Percentiles rank a stretch among this genome's conserved stretches.
Evolutionary conservation across 2,797 vertebrate species (phyloP).

Genomic region (Chloroceryle amazona): DNA sequence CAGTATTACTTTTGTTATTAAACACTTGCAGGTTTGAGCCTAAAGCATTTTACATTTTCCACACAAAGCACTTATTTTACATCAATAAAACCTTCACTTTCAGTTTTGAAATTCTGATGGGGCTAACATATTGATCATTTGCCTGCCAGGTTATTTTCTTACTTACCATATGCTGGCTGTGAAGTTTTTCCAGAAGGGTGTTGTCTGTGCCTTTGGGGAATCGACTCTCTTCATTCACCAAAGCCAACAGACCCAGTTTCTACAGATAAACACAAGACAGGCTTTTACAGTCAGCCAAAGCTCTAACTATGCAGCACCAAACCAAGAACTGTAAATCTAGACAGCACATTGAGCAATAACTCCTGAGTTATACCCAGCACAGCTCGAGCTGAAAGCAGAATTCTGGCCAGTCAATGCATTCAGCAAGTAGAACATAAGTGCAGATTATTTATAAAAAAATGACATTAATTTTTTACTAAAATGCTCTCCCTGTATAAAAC

Average conservation of each 20-base stretch:
- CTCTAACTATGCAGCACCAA: background rate
- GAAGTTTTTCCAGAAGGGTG: constrained; percentile 93
- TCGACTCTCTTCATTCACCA: constrained; percentile 94
- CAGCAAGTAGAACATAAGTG: background rate
- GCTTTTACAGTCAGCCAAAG: constrained; percentile 48
- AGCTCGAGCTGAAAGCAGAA: background rate
- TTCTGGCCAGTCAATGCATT: background rate
- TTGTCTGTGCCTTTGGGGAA: constrained; percentile 95
- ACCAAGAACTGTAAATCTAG: constrained; percentile 13
- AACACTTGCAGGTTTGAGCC: background rate
- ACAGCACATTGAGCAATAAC: background rate
- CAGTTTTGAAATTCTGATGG: constrained; percentile 55
- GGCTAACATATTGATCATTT: constrained; percentile 66
- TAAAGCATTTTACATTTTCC: constrained; percentile 26
- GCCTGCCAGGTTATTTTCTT: constrained; percentile 56
- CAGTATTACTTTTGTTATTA: background rate
- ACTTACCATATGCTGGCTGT: constrained; percentile 91
- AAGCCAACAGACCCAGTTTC: constrained; percentile 93
- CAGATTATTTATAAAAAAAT: background rate
- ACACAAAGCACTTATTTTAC: constrained; percentile 42
- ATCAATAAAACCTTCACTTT: constrained; percentile 54
- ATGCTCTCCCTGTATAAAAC: background rate
- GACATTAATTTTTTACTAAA: background rate
- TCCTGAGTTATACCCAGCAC: background rate
- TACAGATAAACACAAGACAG: constrained; percentile 63